These are phyloP conservation scores for Cossypha caffra DNA, from an alignment of 2,797 vertebrate species.

Conservation along the genomic window DNA sequence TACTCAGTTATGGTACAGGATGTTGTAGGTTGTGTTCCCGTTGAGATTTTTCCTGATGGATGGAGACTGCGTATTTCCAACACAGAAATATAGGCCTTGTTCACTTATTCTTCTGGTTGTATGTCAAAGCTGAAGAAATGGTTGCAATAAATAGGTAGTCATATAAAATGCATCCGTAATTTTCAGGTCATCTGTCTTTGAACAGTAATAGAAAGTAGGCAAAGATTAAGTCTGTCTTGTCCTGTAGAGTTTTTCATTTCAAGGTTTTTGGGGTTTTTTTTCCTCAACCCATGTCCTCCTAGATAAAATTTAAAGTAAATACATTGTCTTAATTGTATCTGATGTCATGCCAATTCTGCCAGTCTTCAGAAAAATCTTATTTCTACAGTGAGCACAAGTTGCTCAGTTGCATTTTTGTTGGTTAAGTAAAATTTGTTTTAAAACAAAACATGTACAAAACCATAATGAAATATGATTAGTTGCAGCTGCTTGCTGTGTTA, in stretches of 20 bases:
- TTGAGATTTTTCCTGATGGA: background rate
- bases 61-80: background rate
- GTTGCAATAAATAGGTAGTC: background rate
- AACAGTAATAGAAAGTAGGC: background rate
- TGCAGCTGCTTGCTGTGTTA: slow-evolving; percentile 19
- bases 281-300: background rate
- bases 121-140: background rate
- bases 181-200: background rate
- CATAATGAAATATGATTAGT: background rate
- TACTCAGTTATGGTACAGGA: background rate
- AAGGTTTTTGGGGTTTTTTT: background rate
- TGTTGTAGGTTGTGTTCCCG: background rate
- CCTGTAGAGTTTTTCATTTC: background rate
- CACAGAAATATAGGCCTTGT: background rate
- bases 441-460: background rate
- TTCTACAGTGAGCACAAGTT: background rate
- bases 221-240: background rate
- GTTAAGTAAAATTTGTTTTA: background rate
- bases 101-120: background rate
- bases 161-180: background rate
- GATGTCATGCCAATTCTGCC: background rate
- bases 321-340: background rate
- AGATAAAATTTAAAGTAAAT: background rate
- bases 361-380: background rate
- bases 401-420: background rate